Conservation (phyloP, 2,888 invertebrate genomes). For the Agrochola circellaris region DNA sequence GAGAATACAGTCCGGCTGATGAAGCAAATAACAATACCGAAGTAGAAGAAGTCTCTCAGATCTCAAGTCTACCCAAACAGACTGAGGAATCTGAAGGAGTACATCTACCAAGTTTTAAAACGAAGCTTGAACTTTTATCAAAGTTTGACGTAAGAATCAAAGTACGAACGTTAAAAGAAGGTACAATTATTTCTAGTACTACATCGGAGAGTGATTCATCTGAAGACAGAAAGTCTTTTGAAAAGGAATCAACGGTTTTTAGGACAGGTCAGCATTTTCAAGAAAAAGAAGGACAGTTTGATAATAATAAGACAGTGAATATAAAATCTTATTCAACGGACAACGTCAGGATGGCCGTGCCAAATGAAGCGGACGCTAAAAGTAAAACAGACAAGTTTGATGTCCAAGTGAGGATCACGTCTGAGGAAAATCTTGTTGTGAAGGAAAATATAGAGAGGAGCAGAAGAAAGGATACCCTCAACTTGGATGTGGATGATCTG, state of each 20-base stretch:
- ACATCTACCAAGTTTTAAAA: slow-evolving; percentile 82
- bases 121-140: slow-evolving; percentile 87
- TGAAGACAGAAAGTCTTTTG: slow-evolving; percentile 67
- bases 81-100: slow-evolving; percentile 63
- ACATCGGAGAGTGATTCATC: slow-evolving; percentile 84
- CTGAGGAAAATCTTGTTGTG: slow-evolving; percentile 87
- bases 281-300: slow-evolving; percentile 73
- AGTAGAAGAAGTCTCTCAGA: slow-evolving; percentile 75
- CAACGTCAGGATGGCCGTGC: slow-evolving; percentile 87
- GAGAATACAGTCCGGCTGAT: slow-evolving; percentile 69
- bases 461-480: slow-evolving; percentile 85
- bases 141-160: slow-evolving; percentile 90
- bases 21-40: slow-evolving; percentile 71
- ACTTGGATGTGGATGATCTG: slow-evolving; percentile 89
- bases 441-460: slow-evolving; percentile 81
- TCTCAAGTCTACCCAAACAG: slow-evolving; percentile 72
- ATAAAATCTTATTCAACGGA: slow-evolving; percentile 81
- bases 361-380: slow-evolving; percentile 85
- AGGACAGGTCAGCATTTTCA: slow-evolving; percentile 74
- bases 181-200: slow-evolving; percentile 79
- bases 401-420: slow-evolving; percentile 88
- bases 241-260: slow-evolving; percentile 68
- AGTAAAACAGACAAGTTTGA: slow-evolving; percentile 86
- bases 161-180: slow-evolving; percentile 86
- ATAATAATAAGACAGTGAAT: slow-evolving; percentile 75